Percentiles rank a stretch among this genome's conserved stretches.
Evolutionary conservation across 1,140 invertebrate genomes (phyloP).

Genomic region (Batillaria attramentaria): DNA sequence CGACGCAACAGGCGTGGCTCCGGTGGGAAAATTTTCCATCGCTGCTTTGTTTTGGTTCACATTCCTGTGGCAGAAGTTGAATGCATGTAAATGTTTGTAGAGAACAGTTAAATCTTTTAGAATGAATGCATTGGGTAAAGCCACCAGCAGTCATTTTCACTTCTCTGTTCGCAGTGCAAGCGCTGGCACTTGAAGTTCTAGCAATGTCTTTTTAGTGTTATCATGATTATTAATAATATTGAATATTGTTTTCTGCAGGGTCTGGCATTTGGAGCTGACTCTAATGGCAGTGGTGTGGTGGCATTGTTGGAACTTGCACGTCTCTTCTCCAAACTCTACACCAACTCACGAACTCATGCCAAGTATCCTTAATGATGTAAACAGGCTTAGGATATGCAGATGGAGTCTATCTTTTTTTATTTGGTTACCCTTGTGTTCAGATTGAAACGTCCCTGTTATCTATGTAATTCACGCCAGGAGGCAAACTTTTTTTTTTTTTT

Average conservation of each 20-base stretch:
- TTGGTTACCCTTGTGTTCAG: too few species aligned
- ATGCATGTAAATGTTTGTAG: too few species aligned
- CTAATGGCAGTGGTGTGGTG: constrained; percentile 93
- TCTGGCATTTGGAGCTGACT: constrained; percentile 88
- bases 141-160: not conserved
- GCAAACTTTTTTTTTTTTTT: too few species aligned
- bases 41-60: not conserved
- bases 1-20: constrained; percentile 89
- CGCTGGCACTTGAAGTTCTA: too few species aligned
- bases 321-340: constrained; percentile 93
- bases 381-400: not conserved
- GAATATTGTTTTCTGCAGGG: constrained; percentile 76
- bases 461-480: too few species aligned
- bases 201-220: not conserved
- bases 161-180: too few species aligned
- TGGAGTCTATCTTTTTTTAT: too few species aligned
- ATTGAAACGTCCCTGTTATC: too few species aligned
- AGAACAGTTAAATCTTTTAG: too few species aligned
- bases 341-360: constrained; percentile 83
- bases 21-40: constrained; percentile 78
- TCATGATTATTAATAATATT: not conserved
- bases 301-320: constrained; percentile 90
- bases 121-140: too few species aligned
- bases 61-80: too few species aligned
- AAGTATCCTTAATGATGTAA: constrained; percentile 73